Evolutionary conservation across 2,888 invertebrate species (phyloP).

Genomic region (Erpobdella octoculata): DNA sequence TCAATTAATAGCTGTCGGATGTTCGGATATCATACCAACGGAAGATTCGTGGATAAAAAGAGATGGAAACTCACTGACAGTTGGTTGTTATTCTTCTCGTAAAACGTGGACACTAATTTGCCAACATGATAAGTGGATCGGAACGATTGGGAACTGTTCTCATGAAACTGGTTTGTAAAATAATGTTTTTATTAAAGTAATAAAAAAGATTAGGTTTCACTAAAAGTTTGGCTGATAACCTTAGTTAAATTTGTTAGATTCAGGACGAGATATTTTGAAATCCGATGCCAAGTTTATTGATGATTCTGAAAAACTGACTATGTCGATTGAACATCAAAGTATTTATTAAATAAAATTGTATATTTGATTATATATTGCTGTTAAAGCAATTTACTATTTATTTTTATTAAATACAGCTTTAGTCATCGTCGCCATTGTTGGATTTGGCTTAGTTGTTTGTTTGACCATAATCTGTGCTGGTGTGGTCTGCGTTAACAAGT

Average conservation of each 20-base stretch:
- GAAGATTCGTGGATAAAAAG: constrained; percentile 30
- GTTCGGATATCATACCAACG: constrained; percentile 25
- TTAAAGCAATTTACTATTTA: no score
- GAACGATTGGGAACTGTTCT: constrained; percentile 29
- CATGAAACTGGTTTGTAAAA: neutral
- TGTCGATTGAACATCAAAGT: no score
- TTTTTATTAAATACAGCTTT: no score
- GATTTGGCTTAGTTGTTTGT: neutral
- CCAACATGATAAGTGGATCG: constrained; percentile 19
- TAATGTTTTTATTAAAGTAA: no score
- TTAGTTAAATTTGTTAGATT: no score
- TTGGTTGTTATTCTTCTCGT: constrained; percentile 25
- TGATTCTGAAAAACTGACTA: no score
- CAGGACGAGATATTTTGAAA: no score
- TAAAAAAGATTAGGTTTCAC: no score
- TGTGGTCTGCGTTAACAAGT: neutral
- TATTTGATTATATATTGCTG: no score
- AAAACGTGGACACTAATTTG: constrained; percentile 27
- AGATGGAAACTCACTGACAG: neutral
- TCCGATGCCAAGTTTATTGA: no score
- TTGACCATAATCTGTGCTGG: neutral
- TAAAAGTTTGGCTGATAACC: no score
- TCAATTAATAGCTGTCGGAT: constrained; percentile 29
- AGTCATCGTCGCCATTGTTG: constrained; percentile 7
- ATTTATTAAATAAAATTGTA: no score